phyloP scores from a whole-genome alignment of 2,888 invertebrate genomes.

The Neoitamus cyanurus region DNA sequence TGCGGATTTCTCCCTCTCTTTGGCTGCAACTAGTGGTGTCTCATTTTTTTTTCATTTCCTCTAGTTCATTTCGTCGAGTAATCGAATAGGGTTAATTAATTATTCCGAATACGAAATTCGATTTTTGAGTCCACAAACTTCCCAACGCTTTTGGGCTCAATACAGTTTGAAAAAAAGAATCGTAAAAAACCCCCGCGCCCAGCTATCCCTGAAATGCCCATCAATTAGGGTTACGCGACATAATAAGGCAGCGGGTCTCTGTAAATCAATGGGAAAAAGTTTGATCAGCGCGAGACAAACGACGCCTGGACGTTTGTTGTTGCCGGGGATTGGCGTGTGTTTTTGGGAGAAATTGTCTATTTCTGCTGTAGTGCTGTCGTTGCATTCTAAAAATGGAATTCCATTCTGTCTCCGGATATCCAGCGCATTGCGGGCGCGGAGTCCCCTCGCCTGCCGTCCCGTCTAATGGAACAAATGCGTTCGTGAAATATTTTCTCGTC shows the following conservation, averaged over 20 bases:
- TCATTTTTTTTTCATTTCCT: too few relatives aligned
- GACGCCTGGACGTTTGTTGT: neutral
- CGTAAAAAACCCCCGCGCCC: neutral
- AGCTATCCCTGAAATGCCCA: conserved; percentile 10
- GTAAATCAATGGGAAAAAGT: conserved; percentile 17
- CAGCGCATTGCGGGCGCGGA: neutral
- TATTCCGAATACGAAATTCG: too few relatives aligned
- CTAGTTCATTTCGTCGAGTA: too few relatives aligned
- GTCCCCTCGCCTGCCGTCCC: neutral
- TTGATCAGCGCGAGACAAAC: conserved; percentile 24
- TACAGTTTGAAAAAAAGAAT: neutral
- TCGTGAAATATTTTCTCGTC: conserved; percentile 39
- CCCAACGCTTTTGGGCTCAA: too few relatives aligned
- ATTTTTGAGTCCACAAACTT: too few relatives aligned
- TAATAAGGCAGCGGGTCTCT: neutral
- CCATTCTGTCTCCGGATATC: neutral
- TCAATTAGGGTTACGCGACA: conserved; percentile 6
- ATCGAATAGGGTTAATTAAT: too few relatives aligned
- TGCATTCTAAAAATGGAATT: conserved; percentile 34
- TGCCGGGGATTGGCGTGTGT: neutral
- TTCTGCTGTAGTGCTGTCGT: neutral
- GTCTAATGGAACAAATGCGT: conserved; percentile 41
- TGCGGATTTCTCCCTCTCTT: too few relatives aligned
- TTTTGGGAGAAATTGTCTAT: neutral
- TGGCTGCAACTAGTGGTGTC: too few relatives aligned